Percentiles rank a stretch among this genome's conserved stretches.
phyloP scores from a whole-genome alignment of 2,113 vertebrate genomes.

The Rhynchomys soricoides region DNA sequence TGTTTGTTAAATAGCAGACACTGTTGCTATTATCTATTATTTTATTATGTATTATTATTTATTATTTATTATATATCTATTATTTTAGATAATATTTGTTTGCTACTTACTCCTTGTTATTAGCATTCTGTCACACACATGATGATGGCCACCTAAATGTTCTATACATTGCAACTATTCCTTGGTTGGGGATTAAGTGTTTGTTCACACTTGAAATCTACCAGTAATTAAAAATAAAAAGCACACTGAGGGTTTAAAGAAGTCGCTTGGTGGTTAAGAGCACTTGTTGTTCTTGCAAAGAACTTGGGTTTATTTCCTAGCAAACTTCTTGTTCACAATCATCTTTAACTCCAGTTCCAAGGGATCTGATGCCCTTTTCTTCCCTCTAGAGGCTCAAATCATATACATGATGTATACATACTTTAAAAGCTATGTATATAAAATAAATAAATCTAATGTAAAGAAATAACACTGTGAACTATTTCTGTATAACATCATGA shows the following conservation, averaged over 20 bases:
- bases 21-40: no score
- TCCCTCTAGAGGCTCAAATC: background rate
- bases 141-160: background rate
- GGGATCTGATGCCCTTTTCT: background rate
- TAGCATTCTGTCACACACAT: rapidly evolving
- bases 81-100: background rate
- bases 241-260: background rate
- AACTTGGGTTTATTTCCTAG: background rate
- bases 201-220: background rate
- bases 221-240: background rate
- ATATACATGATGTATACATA: background rate
- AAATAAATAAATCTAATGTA: background rate
- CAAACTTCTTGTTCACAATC: background rate
- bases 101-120: rapidly evolving
- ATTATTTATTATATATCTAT: no score
- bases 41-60: no score
- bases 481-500: background rate
- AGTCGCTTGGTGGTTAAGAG: background rate
- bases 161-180: background rate
- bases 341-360: background rate
- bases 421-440: background rate
- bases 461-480: background rate
- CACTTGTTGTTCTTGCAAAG: background rate
- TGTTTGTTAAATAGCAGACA: background rate
- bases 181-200: background rate